phyloP scores from a whole-genome alignment of 1,140 invertebrate genomes.

The Holotrichia oblita region DNA sequence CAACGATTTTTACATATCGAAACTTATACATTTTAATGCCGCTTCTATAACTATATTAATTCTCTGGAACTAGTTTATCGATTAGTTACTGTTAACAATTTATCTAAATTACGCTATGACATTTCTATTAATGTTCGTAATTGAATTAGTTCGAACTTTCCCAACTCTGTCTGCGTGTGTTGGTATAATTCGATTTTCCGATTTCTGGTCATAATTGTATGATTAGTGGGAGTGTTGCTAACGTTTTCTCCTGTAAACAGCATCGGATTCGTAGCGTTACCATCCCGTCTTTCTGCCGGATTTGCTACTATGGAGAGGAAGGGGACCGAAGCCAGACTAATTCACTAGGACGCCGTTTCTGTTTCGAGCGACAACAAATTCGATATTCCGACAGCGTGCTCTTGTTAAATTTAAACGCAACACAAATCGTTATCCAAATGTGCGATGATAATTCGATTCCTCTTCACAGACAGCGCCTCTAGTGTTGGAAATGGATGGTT shows the following conservation, averaged over 20 bases:
- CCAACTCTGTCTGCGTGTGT: not conserved
- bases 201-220: not conserved
- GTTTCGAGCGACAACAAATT: not conserved
- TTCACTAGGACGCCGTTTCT: not conserved
- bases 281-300: not conserved
- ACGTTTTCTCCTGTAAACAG: not conserved
- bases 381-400: conserved; percentile 18
- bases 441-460: conserved; percentile 18
- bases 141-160: conserved; percentile 11
- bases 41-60: too few relatives aligned
- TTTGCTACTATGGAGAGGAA: not conserved
- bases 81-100: conserved; percentile 3
- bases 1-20: too few relatives aligned
- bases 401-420: conserved; percentile 32
- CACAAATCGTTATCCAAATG: conserved; percentile 35
- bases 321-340: not conserved
- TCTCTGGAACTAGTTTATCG: conserved; percentile 3
- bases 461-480: not conserved
- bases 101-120: not conserved
- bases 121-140: conserved; percentile 26
- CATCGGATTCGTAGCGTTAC: not conserved
- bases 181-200: conserved; percentile 27
- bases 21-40: too few relatives aligned
- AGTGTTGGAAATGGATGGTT: not conserved
- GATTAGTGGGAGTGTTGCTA: not conserved